Base-by-base conservation (phyloP, 2,888 invertebrate species). In the Drosophila subquinaria region DNA sequence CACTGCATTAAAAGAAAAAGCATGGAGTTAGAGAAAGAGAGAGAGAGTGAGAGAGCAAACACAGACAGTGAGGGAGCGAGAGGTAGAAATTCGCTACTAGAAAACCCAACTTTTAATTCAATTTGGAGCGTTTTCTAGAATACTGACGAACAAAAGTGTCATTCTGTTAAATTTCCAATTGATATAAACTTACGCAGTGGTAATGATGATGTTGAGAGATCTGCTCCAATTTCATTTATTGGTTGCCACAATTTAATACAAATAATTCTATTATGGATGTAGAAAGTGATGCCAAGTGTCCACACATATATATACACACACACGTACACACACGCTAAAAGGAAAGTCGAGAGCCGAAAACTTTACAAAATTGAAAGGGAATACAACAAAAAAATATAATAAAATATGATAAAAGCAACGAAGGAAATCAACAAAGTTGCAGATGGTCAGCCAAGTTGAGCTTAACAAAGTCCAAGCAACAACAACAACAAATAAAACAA, bases 231-330 rank as follows among this genome's bases (percentile, higher is more conserved):
- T 83, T 63, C 57, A 67, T 82, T 76, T 80, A 81, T 84, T 84
- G 79, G 68, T 69, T 80, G 75, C 81, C 88, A 84, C 82, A 89
- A 88, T 89, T 90, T 81, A 78, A 90, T 88, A 82, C 76, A 88
- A 82, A 89, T 89, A 87, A 89, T 88, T 82, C 73, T 62, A 89
- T 90, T 87, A 84, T 77, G 65, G 67, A 56, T 45, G 33, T 11
- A 23, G 48, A 73, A 38, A 69, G 35, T 51, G 55, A 67, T 53
- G 45, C 59, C 56, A 69, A 78, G 79, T 74, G 85, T 79, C 81
- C 76, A 62, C 67, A 52, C 67, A 33, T 42, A 64, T 52, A 27
- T 27, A 27, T 38, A 38, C 9, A 33, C 27, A 27, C 27, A 36
- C 35, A 30, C 3, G 20, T 15, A 5, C 23, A 35, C 33, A 56